Evolutionary conservation across 2,888 invertebrate genomes (phyloP).

Genomic region (Plusia festucae): DNA sequence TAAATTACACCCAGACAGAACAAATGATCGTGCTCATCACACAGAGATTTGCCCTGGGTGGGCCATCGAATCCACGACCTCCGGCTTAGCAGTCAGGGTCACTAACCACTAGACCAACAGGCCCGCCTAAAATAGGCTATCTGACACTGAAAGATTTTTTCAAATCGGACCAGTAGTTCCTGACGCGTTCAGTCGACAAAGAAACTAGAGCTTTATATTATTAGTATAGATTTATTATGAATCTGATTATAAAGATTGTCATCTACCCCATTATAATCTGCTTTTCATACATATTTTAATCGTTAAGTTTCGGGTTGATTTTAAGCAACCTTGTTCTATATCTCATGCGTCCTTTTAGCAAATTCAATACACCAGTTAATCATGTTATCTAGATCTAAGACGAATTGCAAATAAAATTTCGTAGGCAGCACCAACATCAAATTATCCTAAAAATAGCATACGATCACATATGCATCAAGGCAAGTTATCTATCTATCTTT

Average conservation of each 20-base stretch:
- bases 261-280: background rate
- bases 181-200: too few relatives aligned
- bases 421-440: slow-evolving; percentile 21
- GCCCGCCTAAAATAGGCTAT: too few relatives aligned
- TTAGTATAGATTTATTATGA: too few relatives aligned
- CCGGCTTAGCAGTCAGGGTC: too few relatives aligned
- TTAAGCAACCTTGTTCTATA: background rate
- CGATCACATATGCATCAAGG: slow-evolving; percentile 11
- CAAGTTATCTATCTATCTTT: background rate
- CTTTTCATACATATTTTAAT: background rate
- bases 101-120: too few relatives aligned
- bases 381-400: slow-evolving; percentile 10
- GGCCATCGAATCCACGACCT: too few relatives aligned
- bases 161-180: too few relatives aligned
- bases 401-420: slow-evolving; percentile 32
- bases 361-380: slow-evolving; percentile 15
- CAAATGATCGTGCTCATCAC: too few relatives aligned
- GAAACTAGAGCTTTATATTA: too few relatives aligned
- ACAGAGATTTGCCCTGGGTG: too few relatives aligned
- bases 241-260: background rate
- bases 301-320: background rate
- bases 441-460: slow-evolving; percentile 31
- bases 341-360: background rate
- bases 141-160: too few relatives aligned
- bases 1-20: too few relatives aligned